Conservation (phyloP, 1,140 invertebrate species). For the Aethina tumida region DNA sequence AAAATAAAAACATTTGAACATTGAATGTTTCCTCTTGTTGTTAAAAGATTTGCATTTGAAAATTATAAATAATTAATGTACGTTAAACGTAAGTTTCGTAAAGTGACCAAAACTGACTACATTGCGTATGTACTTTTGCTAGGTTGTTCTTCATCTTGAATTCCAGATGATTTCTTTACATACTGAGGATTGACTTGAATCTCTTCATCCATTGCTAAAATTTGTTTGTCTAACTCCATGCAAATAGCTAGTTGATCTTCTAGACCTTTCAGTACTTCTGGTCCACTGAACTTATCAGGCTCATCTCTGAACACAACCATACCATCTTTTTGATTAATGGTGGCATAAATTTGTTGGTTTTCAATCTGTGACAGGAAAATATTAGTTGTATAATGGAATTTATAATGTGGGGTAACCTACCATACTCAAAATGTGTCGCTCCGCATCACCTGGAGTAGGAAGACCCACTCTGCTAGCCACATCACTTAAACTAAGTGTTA, state of each 20-base stretch:
- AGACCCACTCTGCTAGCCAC: constrained; percentile 87
- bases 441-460: constrained; percentile 73
- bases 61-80: too few relatives aligned
- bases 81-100: too few relatives aligned
- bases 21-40: too few relatives aligned
- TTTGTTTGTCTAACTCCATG: constrained; percentile 75
- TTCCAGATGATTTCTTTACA: constrained; percentile 60
- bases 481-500: constrained; percentile 88
- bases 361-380: constrained; percentile 66
- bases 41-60: too few relatives aligned
- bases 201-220: constrained; percentile 88
- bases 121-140: constrained; percentile 43
- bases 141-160: constrained; percentile 51
- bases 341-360: constrained; percentile 93
- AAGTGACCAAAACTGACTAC: too few relatives aligned
- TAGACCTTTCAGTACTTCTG: constrained; percentile 72
- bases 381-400: constrained; percentile 5
- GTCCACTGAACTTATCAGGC: constrained; percentile 89
- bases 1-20: too few relatives aligned
- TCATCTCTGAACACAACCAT: constrained; percentile 96
- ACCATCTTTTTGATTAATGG: constrained; percentile 95
- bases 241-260: constrained; percentile 83
- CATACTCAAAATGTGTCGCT: constrained; percentile 93
- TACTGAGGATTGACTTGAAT: constrained; percentile 85
- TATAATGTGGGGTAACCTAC: constrained; percentile 38